These are phyloP conservation scores for Dendropsophus ebraccatus DNA, from an alignment of 2,113 vertebrate genomes.

Conservation along the genomic window DNA sequence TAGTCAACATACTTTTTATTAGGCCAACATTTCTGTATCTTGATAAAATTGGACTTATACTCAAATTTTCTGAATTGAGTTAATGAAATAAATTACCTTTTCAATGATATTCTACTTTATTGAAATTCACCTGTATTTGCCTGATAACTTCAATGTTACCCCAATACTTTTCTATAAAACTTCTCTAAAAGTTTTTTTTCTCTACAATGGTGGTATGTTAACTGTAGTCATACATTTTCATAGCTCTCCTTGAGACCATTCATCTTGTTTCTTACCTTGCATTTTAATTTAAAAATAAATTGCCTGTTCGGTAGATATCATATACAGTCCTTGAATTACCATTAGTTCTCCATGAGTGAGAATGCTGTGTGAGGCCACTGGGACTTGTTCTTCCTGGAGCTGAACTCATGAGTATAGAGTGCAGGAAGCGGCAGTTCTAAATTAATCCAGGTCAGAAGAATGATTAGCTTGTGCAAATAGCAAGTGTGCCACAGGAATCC, in stretches of 20 bases:
- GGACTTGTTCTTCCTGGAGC: conserved; percentile 16
- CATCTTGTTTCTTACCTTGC: conserved; percentile 13
- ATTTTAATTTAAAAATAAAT: conserved; percentile 49
- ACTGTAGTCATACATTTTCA: background rate
- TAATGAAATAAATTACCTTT: no score
- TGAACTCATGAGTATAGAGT: conserved; percentile 25
- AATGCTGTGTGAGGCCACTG: conserved; percentile 20
- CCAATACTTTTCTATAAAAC: background rate
- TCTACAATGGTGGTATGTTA: background rate
- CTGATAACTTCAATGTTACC: no score
- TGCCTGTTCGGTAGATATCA: conserved; percentile 29
- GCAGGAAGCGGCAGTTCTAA: conserved; percentile 4
- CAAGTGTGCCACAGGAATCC: conserved; percentile 20
- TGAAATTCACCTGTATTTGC: no score
- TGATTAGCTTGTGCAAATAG: conserved; percentile 40
- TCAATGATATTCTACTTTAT: no score
- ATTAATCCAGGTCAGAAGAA: conserved; percentile 23
- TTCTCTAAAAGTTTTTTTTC: background rate
- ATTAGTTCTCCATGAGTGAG: conserved; percentile 47
- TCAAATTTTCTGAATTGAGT: no score
- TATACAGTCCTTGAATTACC: conserved; percentile 33
- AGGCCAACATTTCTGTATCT: no score
- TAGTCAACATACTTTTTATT: no score
- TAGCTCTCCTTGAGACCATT: conserved; percentile 1
- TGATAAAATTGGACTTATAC: no score